Evolutionary conservation across 2,888 invertebrate genomes (phyloP).

Genomic region (Drosophila fulvimacula): DNA sequence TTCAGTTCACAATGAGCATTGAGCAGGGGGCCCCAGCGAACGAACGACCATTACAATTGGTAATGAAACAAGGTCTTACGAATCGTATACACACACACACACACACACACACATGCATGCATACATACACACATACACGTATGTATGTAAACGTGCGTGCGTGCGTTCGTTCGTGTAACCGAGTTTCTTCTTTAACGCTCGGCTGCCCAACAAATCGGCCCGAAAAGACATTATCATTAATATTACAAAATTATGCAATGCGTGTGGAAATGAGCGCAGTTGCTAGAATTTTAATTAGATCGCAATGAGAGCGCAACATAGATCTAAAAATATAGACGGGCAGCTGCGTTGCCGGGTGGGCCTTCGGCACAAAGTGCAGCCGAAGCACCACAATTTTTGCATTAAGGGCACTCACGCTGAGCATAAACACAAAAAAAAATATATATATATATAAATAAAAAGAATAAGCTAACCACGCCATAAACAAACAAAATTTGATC

Average conservation of each 20-base stretch:
- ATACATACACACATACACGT: background rate
- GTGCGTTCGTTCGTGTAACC: slow-evolving; percentile 2
- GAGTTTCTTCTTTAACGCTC: slow-evolving; percentile 55
- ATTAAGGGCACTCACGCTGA: slow-evolving; percentile 15
- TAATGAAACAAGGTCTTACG: slow-evolving; percentile 45
- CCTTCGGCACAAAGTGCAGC: slow-evolving; percentile 19
- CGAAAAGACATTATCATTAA: slow-evolving; percentile 43
- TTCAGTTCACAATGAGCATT: slow-evolving; percentile 17
- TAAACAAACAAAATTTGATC: slow-evolving; percentile 42
- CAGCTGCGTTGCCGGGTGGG: slow-evolving; percentile 39
- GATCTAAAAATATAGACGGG: slow-evolving; percentile 62
- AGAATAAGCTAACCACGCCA: slow-evolving; percentile 22
- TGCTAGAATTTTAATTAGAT: slow-evolving; percentile 71
- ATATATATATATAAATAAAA: background rate
- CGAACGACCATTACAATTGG: slow-evolving; percentile 26
- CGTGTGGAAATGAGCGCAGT: slow-evolving; percentile 71
- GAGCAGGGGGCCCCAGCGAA: slow-evolving; percentile 11
- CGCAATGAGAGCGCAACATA: slow-evolving; percentile 61
- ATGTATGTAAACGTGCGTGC: slow-evolving; percentile 1
- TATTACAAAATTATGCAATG: slow-evolving; percentile 70
- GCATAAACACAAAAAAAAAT: slow-evolving; percentile 8
- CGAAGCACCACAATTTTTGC: slow-evolving; percentile 11
- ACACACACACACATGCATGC: background rate
- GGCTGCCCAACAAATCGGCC: slow-evolving; percentile 48
- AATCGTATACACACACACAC: slow-evolving; percentile 17